Conservation (phyloP, 2,113 vertebrate genomes). For the Cygnus atratus region DNA sequence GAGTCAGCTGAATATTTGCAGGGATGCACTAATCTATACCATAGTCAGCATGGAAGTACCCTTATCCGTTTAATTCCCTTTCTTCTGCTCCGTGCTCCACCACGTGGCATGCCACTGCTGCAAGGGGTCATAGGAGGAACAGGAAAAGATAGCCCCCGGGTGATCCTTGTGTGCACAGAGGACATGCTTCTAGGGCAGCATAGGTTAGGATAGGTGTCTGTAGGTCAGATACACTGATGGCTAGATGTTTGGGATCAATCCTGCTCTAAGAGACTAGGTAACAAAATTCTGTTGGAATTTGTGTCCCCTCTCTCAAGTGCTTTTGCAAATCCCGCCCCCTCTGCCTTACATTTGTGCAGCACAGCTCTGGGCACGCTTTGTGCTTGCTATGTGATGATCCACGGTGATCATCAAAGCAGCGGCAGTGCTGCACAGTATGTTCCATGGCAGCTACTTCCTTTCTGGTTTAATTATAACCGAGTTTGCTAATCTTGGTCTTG, state of each 20-base stretch:
- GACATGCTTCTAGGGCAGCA: fast-evolving
- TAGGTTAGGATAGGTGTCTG: neutral
- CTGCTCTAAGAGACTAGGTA: neutral
- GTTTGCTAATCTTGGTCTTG: conserved; percentile 40
- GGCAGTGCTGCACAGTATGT: neutral
- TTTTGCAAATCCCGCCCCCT: neutral
- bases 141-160: neutral
- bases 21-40: neutral
- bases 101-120: neutral
- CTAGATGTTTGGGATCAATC: neutral
- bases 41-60: neutral
- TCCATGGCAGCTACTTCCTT: conserved; percentile 9
- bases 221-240: neutral
- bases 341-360: neutral
- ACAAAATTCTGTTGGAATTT: neutral
- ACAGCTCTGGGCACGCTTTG: neutral
- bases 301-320: neutral
- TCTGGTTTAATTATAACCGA: conserved; percentile 48
- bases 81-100: neutral
- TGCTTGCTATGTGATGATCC: neutral
- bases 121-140: neutral
- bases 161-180: neutral
- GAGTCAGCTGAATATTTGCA: neutral
- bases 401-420: neutral
- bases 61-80: neutral